Evolutionary conservation across 2,888 invertebrate genomes (phyloP), one percentile per base, ranked within the genome.

Genomic region (Isoperla grammatica): DNA sequence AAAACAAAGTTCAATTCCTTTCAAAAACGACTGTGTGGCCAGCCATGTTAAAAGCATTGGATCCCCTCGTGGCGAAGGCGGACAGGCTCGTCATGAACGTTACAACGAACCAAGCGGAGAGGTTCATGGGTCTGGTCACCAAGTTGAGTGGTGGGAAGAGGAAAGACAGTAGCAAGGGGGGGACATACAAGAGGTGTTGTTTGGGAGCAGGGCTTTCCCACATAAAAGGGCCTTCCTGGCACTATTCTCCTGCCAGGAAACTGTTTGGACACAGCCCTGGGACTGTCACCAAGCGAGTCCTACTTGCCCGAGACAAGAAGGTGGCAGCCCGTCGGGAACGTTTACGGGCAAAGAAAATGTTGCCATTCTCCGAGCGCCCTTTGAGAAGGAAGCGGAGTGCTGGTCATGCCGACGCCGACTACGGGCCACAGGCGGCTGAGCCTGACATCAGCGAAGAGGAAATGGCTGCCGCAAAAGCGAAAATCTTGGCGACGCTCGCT

Each of bases 201-300:
- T 12, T 17, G 22, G 22, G 20, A 6, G 46, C 46, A 6, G 46
- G 46, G n/a, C 6, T 46, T 17, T 22, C 22, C 4, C 46, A 46
- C 20, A 46, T 20, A 20, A 46, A 46, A 22, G 46, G 46, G n/a
- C 46, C 46, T 12, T 19, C 22, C 20, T 46, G 22, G 22, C 22
- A 22, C 20, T 19, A 12, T 2, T 46, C 46, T 1, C 46, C 46
- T 6, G 20, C 17, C 19, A 46, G 20, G 20, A 46, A 17, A 17
- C 19, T 46, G 11, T 22, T 46, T 22, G 46, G 46, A n/a, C 46
- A 46, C 46, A 46, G 46, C 22, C 46, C 46, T 5, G 46, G 46
- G 19, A 22, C 6, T 6, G 11, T 46, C 12, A 46, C 22, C 22
- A 46, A 46, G n/a, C 17, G 12, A 22, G 20, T 46, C 4, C 22